Percentiles rank a stretch among this genome's conserved stretches.
phyloP scores from a whole-genome alignment of 2,113 vertebrate species.

The Sarotherodon lohbergeri region DNA sequence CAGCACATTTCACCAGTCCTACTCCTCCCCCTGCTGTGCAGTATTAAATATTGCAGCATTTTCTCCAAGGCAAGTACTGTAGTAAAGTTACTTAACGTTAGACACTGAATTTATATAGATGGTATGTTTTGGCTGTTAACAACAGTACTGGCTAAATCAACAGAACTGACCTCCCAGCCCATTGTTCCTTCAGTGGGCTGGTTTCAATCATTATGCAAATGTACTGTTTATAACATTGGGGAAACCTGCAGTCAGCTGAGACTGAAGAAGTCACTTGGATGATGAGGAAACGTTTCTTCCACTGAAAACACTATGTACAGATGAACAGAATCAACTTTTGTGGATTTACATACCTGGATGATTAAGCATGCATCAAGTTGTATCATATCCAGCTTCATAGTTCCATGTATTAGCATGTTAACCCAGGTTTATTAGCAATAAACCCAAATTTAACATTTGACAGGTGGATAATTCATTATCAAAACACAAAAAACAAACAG shows the following conservation, averaged over 20 bases:
- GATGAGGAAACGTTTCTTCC: not conserved
- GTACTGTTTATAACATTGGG: not conserved
- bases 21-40: not conserved
- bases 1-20: not conserved
- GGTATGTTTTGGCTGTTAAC: not conserved
- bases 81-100: not conserved
- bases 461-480: too few species aligned
- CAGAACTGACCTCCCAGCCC: not conserved
- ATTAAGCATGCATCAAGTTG: too few species aligned
- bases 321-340: too few species aligned
- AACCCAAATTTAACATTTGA: too few species aligned
- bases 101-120: not conserved
- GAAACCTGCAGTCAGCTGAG: not conserved
- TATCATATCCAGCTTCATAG: too few species aligned
- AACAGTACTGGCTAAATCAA: not conserved
- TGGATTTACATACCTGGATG: too few species aligned
- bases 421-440: too few species aligned
- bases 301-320: too few species aligned
- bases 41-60: not conserved
- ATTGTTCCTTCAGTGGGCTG: not conserved
- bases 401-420: fast-evolving
- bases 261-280: not conserved
- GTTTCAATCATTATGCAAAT: not conserved
- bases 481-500: too few species aligned
- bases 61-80: not conserved